Percentiles rank a stretch among this genome's conserved stretches.
Evolutionary conservation across 2,888 invertebrate species (phyloP).

Genomic region (Automeris io): DNA sequence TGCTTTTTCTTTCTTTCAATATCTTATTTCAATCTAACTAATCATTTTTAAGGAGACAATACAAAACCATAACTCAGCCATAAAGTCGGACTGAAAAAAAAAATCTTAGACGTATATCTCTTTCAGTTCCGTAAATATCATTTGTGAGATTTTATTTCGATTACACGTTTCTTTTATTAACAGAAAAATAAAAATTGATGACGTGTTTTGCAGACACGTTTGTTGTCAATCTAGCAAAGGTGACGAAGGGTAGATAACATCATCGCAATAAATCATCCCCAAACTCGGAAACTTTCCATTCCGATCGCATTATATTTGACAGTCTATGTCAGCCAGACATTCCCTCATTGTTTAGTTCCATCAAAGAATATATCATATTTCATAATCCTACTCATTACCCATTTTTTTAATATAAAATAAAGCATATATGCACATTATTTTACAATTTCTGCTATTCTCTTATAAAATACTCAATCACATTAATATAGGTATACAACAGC

Average conservation of each 20-base stretch:
- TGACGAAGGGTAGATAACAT: conserved; percentile 25
- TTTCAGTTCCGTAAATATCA: too few species aligned
- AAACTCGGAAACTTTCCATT: conserved; percentile 43
- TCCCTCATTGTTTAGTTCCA: conserved; percentile 24
- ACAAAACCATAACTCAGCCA: too few species aligned
- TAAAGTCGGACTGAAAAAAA: too few species aligned
- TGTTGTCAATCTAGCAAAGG: conserved; percentile 12
- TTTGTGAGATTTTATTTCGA: too few species aligned
- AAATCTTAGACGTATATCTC: too few species aligned
- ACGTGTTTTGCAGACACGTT: conserved; percentile 15
- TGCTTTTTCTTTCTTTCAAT: too few species aligned
- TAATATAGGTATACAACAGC: too few species aligned
- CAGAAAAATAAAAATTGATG: too few species aligned
- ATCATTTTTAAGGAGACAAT: too few species aligned
- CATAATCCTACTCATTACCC: conserved; percentile 9
- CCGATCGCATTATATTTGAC: conserved; percentile 45
- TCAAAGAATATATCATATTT: conserved; percentile 19
- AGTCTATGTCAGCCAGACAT: conserved; percentile 38
- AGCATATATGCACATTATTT: conserved; percentile 8
- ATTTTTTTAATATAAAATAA: not conserved
- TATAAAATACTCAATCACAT: conserved; percentile 5
- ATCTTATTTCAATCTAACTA: too few species aligned
- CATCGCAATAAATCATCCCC: conserved; percentile 40
- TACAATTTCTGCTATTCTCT: conserved; percentile 14
- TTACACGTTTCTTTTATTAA: too few species aligned